Evolutionary conservation across 2,888 invertebrate species (phyloP), one percentile per base, ranked within the genome.

Genomic region (Zygothrica quintamaculata): DNA sequence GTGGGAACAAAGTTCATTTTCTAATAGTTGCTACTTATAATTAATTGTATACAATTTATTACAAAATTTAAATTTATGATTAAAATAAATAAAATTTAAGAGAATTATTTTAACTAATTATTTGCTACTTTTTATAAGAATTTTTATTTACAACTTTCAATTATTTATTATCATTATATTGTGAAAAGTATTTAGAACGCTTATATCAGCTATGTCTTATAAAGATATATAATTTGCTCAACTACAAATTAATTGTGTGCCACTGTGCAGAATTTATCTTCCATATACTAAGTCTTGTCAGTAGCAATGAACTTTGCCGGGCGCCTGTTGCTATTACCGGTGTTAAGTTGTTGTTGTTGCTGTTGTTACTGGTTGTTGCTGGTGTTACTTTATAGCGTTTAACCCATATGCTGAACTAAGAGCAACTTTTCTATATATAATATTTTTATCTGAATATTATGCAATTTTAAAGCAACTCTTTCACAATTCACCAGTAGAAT

Each of bases 271-370:
- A 12, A n/a, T 29, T 16, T 25, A 13, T 25, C 13, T n/a, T 33
- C 1, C 44, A 22, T 33, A 16, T 31, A 62, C 15, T 34, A 50
- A 39, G 36, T 29, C 56, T 47, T 13, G 8, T 9, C 34, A 48
- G 62, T 58, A 58, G 65, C 78, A 79, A 85, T 82, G 84, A 79
- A 79, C 78, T 82, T 62, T 85, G 64, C 37, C 55, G 25, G 33
- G 16, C 60, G 76, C 44, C 47, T 64, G 52, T 65, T 75, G 59
- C 64, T 56, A 7, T 36, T 33, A 40, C 22, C 11, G 36, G 33
- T 52, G 25, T 52, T 1, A 12, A 11, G 3, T 33, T 50, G 12
- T 52, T 48, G 5, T 31, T 29, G 13, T 26, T 53, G 8, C 11
- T 9, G 26, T 1, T 11, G 22, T 11, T 44, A 9, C 15, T 16